These are phyloP conservation scores for Mormyrops boulengeri DNA, from an alignment of 2,797 vertebrate species.

Conservation along the genomic window DNA sequence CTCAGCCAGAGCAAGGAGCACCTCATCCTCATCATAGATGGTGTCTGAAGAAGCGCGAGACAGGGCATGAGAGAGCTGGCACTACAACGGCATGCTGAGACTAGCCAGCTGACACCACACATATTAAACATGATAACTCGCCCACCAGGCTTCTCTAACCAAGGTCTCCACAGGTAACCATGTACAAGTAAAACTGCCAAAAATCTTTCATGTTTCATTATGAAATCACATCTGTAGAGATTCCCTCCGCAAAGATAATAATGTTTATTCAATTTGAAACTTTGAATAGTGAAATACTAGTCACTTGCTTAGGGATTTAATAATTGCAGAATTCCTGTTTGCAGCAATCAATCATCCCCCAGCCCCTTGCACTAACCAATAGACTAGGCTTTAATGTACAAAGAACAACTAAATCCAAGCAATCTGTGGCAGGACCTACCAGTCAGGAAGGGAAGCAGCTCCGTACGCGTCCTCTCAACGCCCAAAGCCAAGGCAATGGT, in stretches of 20 bases:
- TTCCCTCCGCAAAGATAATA: background rate
- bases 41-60: constrained; percentile 56
- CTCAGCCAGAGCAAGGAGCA: constrained; percentile 74
- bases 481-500: constrained; percentile 78
- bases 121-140: background rate
- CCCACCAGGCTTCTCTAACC: background rate
- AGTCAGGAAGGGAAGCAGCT: constrained; percentile 79
- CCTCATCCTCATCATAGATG: constrained; percentile 81
- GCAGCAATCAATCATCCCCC: background rate
- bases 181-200: background rate
- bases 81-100: background rate
- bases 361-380: background rate
- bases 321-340: background rate
- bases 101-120: background rate
- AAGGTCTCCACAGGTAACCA: background rate
- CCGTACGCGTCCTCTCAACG: constrained; percentile 75
- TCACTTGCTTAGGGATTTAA: background rate
- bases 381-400: background rate
- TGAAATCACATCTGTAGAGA: background rate
- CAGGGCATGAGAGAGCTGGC: background rate
- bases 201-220: background rate
- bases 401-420: background rate
- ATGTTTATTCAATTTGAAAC: background rate
- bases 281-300: background rate
- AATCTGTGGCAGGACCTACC: constrained; percentile 45